Evolutionary conservation across 2,113 vertebrate species (phyloP), one percentile per base, ranked within the genome.

Genomic region (Dasyprocta punctata): DNA sequence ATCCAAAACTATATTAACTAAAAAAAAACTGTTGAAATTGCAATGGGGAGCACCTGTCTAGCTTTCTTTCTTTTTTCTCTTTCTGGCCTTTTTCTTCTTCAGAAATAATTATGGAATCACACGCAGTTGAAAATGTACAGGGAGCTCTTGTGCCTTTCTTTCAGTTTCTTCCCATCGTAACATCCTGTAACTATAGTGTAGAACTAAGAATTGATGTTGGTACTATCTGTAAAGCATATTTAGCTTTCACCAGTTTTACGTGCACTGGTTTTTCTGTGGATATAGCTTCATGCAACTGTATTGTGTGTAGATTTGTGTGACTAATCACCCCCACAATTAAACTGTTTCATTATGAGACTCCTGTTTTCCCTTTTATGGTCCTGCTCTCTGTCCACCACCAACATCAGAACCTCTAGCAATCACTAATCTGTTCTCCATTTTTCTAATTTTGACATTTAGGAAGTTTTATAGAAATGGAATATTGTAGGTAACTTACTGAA

Each of bases 361-460:
- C 14, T 20, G 19, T 33, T 77, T 1, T 14, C 12, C 52, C 17
- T 63, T 63, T 90, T 33, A 24, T 54, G 84, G 67, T 41, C 30
- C 49, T 65, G 36, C 33, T n/a, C 7, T 17, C 0, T 28, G 41
- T 52, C 58, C 19, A 28, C 26, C 19, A 73, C 26, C 47, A 41
- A 14, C 33, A 41, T 33, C 63, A 26, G 71, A 47, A 8, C 0
- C 8, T 36, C 28, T 12, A 28, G 49, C 56, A 44, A 93, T 49
- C 83, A 20, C 60, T 69, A 30, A 47, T 41, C 52, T 86, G 44
- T 61, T 93, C 71, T 69, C 11, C 33, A 24, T 81, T 9, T 67
- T 78, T 94, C 19, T n/a, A 83, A 63, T 77, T 75, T 49, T 96
- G 49, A 95, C 33, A 41, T 52, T 89, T 94, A 65, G 61, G 93